Evolutionary conservation across 1,140 invertebrate genomes (phyloP), one percentile per base, ranked within the genome.

Genomic region (Drosophila nebulosa): DNA sequence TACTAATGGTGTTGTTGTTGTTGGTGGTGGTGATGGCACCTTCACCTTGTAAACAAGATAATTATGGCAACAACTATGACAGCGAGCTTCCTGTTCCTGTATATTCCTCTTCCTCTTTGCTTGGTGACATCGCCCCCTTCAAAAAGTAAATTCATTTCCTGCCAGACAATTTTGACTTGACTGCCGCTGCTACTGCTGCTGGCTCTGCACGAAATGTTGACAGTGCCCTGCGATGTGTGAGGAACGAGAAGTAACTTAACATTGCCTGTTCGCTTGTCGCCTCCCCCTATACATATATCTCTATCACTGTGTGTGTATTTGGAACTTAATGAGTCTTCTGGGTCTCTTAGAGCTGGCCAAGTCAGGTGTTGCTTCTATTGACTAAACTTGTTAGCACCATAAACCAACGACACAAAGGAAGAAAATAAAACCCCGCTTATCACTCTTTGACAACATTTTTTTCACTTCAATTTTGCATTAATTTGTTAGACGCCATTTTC

Each of bases 31-130:
- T 66, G 74, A 57, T 46, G 69, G 72, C 75, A 79, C 78, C 83
- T 88, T 88, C 83, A 83, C 84, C 84, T 88, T 89, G 83, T 88
- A 89, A 88, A 88, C 83, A 88, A 89, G 84, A 89, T 88, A 88
- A 88, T 88, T 89, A 89, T 89, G 84, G 72, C 79, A 88, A 79
- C 75, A 88, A 83, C 84, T 88, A 88, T 88, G 83, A 89, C 83
- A 88, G 84, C 75, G 84, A 83, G 74, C 79, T 88, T 88, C 84
- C 83, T 78, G 79, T 70, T 76, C 52, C 68, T 74, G 7, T 21
- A 18, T 10, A 46, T 21, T 21, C 18, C 9, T 10, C 16, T 21
- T 46, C 39, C 39, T 46, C 18, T 46, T 46, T 46, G 70, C 74
- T 78, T 58, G 30, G 63, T 30, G 64, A 24, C 9, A 22, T 16